A percentile compares a stretch with the other conserved stretches of the same genome.
These are phyloP conservation scores for Tetanocera ferruginea DNA, from an alignment of 2,888 invertebrate genomes.

Conservation along the genomic window DNA sequence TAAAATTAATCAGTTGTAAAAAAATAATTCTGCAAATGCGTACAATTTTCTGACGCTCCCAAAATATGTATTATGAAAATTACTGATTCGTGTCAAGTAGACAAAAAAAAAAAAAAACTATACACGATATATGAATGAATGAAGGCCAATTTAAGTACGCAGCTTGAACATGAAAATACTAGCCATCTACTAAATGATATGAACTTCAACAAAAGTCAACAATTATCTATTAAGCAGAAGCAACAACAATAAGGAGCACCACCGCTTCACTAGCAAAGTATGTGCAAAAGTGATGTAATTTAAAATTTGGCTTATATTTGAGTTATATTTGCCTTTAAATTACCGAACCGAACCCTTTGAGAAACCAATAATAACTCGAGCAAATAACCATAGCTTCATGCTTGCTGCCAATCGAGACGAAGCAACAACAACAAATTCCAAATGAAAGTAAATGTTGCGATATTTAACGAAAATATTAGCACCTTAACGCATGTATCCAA, in stretches of 20 bases:
- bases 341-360: constrained; percentile 9
- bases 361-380: neutral
- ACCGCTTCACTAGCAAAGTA: neutral
- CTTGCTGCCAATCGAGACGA: neutral
- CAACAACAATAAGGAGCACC: neutral
- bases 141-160: constrained; percentile 54
- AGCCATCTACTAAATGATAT: constrained; percentile 28
- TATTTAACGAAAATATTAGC: constrained; percentile 7
- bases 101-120: neutral
- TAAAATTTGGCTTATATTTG: constrained; percentile 3
- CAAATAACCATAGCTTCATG: neutral
- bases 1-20: too few relatives aligned
- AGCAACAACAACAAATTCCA: neutral
- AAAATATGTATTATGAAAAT: too few relatives aligned
- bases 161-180: constrained; percentile 50
- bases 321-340: constrained; percentile 21
- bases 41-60: too few relatives aligned
- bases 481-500: neutral
- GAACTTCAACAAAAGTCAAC: constrained; percentile 30
- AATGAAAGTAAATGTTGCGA: constrained; percentile 8
- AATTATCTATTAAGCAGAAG: neutral
- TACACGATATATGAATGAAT: constrained; percentile 27
- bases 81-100: neutral
- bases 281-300: constrained; percentile 6
- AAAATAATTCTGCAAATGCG: too few relatives aligned